These are phyloP conservation scores for Ivindomyrus marchei DNA, from an alignment of 2,113 vertebrate genomes.

Conservation along the genomic window DNA sequence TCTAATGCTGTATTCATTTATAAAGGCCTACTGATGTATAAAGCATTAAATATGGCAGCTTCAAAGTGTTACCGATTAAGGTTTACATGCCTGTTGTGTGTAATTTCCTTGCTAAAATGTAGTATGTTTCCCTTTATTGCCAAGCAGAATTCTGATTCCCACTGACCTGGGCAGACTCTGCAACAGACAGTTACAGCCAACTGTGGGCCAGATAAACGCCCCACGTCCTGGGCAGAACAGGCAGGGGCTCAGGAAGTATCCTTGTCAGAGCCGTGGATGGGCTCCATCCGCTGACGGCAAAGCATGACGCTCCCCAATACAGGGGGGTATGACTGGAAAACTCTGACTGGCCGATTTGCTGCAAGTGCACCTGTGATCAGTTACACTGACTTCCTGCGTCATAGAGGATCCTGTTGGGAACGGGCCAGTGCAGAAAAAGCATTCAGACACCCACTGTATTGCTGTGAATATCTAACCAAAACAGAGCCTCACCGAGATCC, in stretches of 20 bases:
- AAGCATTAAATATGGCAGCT: neutral
- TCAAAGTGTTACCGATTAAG: neutral
- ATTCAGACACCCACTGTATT: neutral
- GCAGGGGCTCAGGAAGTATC: constrained; percentile 33
- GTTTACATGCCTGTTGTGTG: neutral
- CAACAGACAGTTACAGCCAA: neutral
- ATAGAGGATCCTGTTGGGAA: neutral
- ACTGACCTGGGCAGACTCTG: constrained; percentile 27
- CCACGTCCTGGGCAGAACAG: constrained; percentile 25
- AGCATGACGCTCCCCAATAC: neutral
- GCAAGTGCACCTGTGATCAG: constrained; percentile 1
- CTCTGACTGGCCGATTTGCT: neutral
- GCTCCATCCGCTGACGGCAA: constrained; percentile 36
- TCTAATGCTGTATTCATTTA: neutral
- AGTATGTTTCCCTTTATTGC: neutral
- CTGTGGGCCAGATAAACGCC: constrained; percentile 36
- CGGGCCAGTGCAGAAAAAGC: neutral
- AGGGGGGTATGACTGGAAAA: neutral
- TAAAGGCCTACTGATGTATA: neutral
- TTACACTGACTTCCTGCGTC: neutral
- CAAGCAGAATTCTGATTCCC: neutral
- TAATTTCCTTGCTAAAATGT: neutral
- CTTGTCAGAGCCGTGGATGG: constrained; percentile 35
- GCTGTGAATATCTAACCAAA: neutral
- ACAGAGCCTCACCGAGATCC: neutral